These are phyloP conservation scores for Zaprionus nigranus DNA, from an alignment of 1,140 invertebrate genomes.

Conservation along the genomic window DNA sequence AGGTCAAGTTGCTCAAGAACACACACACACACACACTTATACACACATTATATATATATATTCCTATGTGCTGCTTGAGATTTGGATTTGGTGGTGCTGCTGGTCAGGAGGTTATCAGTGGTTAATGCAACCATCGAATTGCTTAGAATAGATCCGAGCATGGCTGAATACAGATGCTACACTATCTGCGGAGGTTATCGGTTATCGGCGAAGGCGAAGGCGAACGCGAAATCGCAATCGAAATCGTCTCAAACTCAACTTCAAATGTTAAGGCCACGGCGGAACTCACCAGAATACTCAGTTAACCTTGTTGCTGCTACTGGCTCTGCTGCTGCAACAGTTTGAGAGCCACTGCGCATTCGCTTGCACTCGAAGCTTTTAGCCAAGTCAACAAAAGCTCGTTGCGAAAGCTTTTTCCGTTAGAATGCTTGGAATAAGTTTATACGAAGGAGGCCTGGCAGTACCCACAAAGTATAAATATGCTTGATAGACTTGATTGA, in stretches of 20 bases:
- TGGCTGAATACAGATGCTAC: neutral
- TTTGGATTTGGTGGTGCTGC: neutral
- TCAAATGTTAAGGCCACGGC: slow-evolving; percentile 36
- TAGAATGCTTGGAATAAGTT: slow-evolving; percentile 7
- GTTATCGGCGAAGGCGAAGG: neutral
- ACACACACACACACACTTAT: neutral
- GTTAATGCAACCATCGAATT: slow-evolving; percentile 2
- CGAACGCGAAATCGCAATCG: neutral
- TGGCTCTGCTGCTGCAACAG: slow-evolving; percentile 7
- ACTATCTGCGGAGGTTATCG: slow-evolving; percentile 24
- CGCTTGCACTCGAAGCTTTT: slow-evolving; percentile 47
- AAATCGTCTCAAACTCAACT: slow-evolving; percentile 1
- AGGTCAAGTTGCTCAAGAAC: slow-evolving; percentile 52
- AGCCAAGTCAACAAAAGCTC: slow-evolving; percentile 60
- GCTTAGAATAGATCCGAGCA: neutral
- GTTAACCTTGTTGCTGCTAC: slow-evolving; percentile 19
- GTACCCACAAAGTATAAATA: no score
- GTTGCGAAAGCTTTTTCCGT: slow-evolving; percentile 10
- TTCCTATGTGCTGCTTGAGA: neutral
- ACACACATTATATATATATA: neutral
- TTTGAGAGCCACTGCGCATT: slow-evolving; percentile 25
- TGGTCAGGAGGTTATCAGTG: neutral
- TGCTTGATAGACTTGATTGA: no score
- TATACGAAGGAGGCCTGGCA: neutral
- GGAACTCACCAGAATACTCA: slow-evolving; percentile 29